Evolutionary conservation across 2,888 invertebrate species (phyloP).

Genomic region (Pristionchus maxplancki): DNA sequence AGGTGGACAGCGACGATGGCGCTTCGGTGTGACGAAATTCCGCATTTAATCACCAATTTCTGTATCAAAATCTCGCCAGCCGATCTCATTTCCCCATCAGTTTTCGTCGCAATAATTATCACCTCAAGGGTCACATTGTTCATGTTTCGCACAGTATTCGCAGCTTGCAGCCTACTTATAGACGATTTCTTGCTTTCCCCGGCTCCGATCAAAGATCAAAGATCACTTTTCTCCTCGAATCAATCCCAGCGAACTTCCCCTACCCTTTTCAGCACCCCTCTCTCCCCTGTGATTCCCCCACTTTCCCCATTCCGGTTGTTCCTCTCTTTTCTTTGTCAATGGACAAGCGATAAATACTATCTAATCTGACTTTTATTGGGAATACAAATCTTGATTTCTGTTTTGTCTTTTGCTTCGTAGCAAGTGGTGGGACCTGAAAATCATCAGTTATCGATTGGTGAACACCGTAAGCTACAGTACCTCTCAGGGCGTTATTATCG

Average conservation of each 20-base stretch:
- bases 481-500: neutral
- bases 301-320: conserved; percentile 15
- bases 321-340: neutral
- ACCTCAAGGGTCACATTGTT: conserved; percentile 14
- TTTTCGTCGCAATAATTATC: neutral
- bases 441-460: neutral
- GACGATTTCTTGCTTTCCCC: neutral
- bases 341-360: neutral
- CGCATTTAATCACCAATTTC: neutral
- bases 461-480: neutral
- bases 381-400: neutral
- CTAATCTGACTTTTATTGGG: neutral
- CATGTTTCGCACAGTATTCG: neutral
- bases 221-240: neutral
- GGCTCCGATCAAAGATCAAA: conserved; percentile 2
- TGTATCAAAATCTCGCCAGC: neutral
- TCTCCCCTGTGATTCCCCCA: neutral
- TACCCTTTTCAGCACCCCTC: neutral
- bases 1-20: neutral
- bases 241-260: neutral
- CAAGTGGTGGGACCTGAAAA: neutral
- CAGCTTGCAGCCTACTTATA: conserved; percentile 10
- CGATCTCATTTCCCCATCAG: neutral
- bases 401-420: neutral
- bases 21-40: conserved; percentile 3